Base-by-base conservation (phyloP, 2,888 invertebrate species). In the Ennomos quercinarius region DNA sequence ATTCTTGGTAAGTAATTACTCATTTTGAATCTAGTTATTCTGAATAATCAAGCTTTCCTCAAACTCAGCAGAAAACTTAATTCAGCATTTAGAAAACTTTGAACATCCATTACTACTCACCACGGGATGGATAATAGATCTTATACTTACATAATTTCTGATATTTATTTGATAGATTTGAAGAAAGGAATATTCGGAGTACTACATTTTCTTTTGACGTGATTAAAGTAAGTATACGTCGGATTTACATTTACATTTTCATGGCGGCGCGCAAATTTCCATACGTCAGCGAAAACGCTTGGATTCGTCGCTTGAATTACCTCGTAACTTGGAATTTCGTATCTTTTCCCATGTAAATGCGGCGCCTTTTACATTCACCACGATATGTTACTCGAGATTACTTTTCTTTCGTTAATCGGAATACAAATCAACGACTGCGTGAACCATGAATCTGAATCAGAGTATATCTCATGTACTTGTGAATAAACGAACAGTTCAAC, bases 211-310 rank as follows among this genome's bases (percentile, higher is more conserved):
- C 11, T 11, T 11, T 11, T 9, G 10, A 5, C 46, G 37, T 46
- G 37, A 37, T 46, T 37, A 17, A 46, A 13, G 46, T 46, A 46
- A 46, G 13, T 37, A 46, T 46, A 27, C 27, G 12, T 10, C 13
- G 11, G 34, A 48, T 48, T 48, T 39, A 48, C 39, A 48, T 47
- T 47, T 17, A 47, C 17, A 38, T 47, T 17, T 17, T 17, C 17
- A 38, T 47, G 38, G 13, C 39, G 39, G 8, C 27, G 39, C 48
- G 48, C 17, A 39, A 4, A 39, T 48, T 39, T 48, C 39, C 35
- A 39, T 9, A 39, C 39, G 35, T 27, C 12, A 5, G 36, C 37
- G 35, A 17, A 38, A 47, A 17, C 38, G 17, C 13, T 10, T 8
- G 37, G 36, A 36, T 47, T 45, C 45, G 3, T 11, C 45, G 45